These are phyloP conservation scores for Tipula confusa DNA, from an alignment of 2,888 invertebrate species.

Conservation along the genomic window DNA sequence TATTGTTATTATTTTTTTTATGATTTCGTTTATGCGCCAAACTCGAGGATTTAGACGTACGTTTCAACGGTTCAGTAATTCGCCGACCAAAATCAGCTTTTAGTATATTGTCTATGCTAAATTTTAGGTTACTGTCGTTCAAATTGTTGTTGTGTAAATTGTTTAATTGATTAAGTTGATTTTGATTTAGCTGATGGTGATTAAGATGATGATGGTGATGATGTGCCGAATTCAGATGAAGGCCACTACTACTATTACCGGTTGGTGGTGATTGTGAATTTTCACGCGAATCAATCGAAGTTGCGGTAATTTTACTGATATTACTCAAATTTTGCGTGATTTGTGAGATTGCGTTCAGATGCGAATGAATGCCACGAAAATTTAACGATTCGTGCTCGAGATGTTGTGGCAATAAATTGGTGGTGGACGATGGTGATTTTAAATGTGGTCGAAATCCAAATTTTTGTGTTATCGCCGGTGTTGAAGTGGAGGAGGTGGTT, in stretches of 20 bases:
- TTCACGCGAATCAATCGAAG: constrained; percentile 36
- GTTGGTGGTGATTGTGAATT: constrained; percentile 37
- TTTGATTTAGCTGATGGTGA: constrained; percentile 33
- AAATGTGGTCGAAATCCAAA: constrained; percentile 37
- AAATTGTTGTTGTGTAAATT: constrained; percentile 45
- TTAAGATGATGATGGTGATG: constrained; percentile 33
- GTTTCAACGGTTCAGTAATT: constrained; percentile 63
- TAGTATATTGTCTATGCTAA: constrained; percentile 82
- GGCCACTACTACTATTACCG: constrained; percentile 33
- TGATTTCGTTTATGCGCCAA: not conserved
- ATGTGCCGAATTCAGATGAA: constrained; percentile 37
- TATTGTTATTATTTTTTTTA: not conserved
- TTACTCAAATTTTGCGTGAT: constrained; percentile 45
- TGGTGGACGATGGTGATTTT: constrained; percentile 33
- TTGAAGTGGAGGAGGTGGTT: not conserved
- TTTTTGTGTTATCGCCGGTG: not conserved
- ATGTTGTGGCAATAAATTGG: not conserved
- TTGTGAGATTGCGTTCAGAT: constrained; percentile 64
- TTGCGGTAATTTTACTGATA: constrained; percentile 34
- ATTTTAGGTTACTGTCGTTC: constrained; percentile 63
- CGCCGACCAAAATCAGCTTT: constrained; percentile 78
- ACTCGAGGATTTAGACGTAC: constrained; percentile 32
- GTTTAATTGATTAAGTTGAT: constrained; percentile 37
- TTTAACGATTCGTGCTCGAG: constrained; percentile 36
- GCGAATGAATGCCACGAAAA: constrained; percentile 59